Evolutionary conservation across 2,888 invertebrate species (phyloP).

Genomic region (Ophion obscuratus): DNA sequence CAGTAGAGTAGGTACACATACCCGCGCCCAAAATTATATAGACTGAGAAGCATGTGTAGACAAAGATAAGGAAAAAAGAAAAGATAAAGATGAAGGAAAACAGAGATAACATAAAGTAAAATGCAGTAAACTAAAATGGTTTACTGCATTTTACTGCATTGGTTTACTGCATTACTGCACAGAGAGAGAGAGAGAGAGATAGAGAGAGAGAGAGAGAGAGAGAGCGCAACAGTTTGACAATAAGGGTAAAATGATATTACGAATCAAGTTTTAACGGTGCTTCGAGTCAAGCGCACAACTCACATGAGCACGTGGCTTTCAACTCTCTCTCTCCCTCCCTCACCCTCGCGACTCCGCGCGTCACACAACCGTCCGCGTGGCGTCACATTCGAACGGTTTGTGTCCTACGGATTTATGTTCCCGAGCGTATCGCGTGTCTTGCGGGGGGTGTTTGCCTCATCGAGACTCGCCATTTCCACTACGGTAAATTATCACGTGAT

Average conservation of each 20-base stretch:
- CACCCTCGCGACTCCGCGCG: not conserved
- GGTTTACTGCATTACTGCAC: too few species aligned
- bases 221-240: not conserved
- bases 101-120: too few species aligned
- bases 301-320: slow-evolving; percentile 59
- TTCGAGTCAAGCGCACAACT: slow-evolving; percentile 55
- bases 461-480: not conserved
- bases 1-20: too few species aligned
- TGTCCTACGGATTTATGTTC: slow-evolving; percentile 30
- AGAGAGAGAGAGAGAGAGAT: not conserved
- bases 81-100: too few species aligned
- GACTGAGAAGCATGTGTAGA: too few species aligned
- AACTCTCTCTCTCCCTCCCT: not conserved
- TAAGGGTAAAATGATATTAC: slow-evolving; percentile 57
- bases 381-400: slow-evolving; percentile 18
- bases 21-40: too few species aligned
- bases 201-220: not conserved
- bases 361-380: slow-evolving; percentile 39
- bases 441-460: slow-evolving; percentile 20
- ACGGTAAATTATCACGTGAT: not conserved
- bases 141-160: too few species aligned
- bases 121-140: too few species aligned
- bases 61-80: too few species aligned
- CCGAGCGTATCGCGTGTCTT: slow-evolving; percentile 59
- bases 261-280: slow-evolving; percentile 65